Evolutionary conservation across 2,888 invertebrate genomes (phyloP).

Genomic region (Nemoura dubitans): DNA sequence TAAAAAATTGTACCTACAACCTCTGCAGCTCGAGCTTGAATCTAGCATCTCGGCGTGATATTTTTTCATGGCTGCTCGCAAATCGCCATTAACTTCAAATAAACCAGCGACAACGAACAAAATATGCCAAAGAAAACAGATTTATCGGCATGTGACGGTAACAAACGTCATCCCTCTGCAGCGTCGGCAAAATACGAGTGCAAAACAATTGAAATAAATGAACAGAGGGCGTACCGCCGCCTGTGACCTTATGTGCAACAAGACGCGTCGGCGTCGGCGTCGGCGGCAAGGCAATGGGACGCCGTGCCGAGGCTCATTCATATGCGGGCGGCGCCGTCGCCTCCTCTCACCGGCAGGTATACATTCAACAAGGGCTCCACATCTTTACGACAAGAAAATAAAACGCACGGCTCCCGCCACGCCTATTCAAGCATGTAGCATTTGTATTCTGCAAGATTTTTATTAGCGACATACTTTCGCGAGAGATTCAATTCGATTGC

Average conservation of each 20-base stretch:
- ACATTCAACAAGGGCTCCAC: conserved; percentile 31
- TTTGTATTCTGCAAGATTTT: conserved; percentile 54
- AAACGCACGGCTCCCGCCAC: conserved; percentile 32
- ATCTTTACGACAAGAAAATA: conserved; percentile 32
- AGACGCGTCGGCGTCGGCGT: conserved; percentile 7
- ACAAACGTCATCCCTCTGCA: background rate
- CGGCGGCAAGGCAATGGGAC: background rate
- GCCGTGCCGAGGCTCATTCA: conserved; percentile 1
- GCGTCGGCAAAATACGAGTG: background rate
- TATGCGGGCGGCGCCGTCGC: conserved; percentile 30
- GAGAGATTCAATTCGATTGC: conserved; percentile 1
- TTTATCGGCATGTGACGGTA: background rate
- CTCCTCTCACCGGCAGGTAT: conserved; percentile 36
- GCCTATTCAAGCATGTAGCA: conserved; percentile 45
- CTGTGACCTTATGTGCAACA: conserved; percentile 23
- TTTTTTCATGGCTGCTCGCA: background rate
- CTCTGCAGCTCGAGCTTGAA: background rate
- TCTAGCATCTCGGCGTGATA: background rate
- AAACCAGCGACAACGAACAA: background rate
- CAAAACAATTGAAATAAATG: background rate
- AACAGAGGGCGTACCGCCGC: background rate
- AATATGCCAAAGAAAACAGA: background rate
- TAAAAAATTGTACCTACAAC: background rate
- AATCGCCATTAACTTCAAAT: background rate
- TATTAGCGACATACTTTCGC: background rate